Evolutionary conservation across 2,888 invertebrate species (phyloP), one percentile per base, ranked within the genome.

Genomic region (Ophonus ardosiacus): DNA sequence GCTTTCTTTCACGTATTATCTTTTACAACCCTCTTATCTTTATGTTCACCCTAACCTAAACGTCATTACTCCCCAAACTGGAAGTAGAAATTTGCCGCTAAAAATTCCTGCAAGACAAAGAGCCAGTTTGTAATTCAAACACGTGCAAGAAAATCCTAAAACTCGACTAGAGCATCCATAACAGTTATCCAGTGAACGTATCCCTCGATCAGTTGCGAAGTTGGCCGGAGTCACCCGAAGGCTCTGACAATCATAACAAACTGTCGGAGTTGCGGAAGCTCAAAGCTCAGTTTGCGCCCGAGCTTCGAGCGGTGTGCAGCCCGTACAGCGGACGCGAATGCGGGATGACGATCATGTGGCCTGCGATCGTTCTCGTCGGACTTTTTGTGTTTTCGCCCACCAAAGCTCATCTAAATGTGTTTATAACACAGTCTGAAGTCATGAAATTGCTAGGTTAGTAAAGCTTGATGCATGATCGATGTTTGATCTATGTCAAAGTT

Each of bases 391-490:
- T 8, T 13, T 51, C 13, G 43, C 10, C 43, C 78, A 93, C 93
- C 92, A 92, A 93, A 91, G 94, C 94, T 91, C 95, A 96, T 93
- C 93, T 96, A 89, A 95, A 96, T 92, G 94, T 96, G 90, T 96
- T 96, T 92, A 96, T 96, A 92, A 95, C 95, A 91, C 95, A 95
- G 91, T 94, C 94, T 87, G 96, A 96, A 93, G 95, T 96, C 90
- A 95, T 95, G 94, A 96, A 95, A 92, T 92, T 96, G 89, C 92
- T 96, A 91, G 96, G 96, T 96, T 51, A 51, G 43, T 51, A 51
- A 92, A 95, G 10, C 13, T 51, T 51, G 10, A 8, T 51, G 43
- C 43, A 51, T 51, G 43, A 31, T 51, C 43, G 43, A 13, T 51
- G 43, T 51, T 13, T 51, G 31, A 31, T 5, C 5, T 31, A 0